Conservation (phyloP, 2,888 invertebrate genomes). For the Trypoxylon attenuatum region DNA sequence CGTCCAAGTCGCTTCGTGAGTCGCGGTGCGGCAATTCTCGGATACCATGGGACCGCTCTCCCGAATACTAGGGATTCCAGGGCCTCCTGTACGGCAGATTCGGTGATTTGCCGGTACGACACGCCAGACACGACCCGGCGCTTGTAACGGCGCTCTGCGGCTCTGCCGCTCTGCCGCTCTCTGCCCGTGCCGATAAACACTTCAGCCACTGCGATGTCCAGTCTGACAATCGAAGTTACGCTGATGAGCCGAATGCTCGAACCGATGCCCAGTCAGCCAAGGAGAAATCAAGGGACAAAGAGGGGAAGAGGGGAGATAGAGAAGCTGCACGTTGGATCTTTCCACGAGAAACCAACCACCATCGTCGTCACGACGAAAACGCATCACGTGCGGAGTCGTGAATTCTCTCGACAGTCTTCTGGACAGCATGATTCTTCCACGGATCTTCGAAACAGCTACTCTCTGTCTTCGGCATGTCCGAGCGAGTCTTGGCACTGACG, state of each 20-base stretch:
- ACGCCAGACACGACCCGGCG: constrained; percentile 53
- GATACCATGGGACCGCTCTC: constrained; percentile 34
- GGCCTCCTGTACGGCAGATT: constrained; percentile 45
- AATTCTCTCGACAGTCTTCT: too few species aligned
- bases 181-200: constrained; percentile 56
- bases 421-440: too few species aligned
- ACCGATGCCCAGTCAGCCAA: not conserved
- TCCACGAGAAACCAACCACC: too few species aligned
- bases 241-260: constrained; percentile 53
- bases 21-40: constrained; percentile 40
- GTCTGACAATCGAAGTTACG: constrained; percentile 64
- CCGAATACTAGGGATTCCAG: constrained; percentile 53
- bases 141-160: constrained; percentile 54
- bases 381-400: too few species aligned
- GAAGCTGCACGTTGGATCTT: too few species aligned
- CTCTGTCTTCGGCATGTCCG: too few species aligned
- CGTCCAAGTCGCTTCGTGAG: constrained; percentile 12
- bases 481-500: too few species aligned
- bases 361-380: too few species aligned
- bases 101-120: constrained; percentile 60
- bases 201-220: constrained; percentile 54
- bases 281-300: not conserved
- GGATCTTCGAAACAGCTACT: too few species aligned
- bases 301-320: too few species aligned
- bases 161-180: constrained; percentile 23